These are phyloP conservation scores for Eutrigla gurnardus DNA, from an alignment of 2,797 vertebrate species.

Conservation along the genomic window DNA sequence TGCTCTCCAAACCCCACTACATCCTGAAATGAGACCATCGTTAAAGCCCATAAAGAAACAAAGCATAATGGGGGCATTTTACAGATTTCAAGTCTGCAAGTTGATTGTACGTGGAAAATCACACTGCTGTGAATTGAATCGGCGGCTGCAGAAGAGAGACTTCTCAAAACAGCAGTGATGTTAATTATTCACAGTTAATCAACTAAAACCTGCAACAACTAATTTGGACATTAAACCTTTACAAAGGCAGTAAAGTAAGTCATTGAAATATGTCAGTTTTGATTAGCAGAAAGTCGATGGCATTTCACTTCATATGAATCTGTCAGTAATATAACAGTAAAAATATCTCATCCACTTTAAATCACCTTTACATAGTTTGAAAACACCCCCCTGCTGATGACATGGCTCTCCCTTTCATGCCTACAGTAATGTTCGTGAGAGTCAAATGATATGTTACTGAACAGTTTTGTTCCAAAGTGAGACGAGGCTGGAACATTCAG, in stretches of 20 bases:
- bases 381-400: background rate
- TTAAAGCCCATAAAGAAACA: background rate
- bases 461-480: background rate
- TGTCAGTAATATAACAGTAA: background rate
- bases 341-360: too few species aligned
- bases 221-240: background rate
- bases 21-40: background rate
- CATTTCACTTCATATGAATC: background rate
- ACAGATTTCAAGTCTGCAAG: background rate
- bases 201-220: background rate
- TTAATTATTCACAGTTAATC: background rate
- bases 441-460: slow-evolving; percentile 1
- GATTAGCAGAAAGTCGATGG: background rate
- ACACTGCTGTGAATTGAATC: background rate
- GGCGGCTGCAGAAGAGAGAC: background rate
- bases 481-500: slow-evolving; percentile 16
- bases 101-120: background rate
- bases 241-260: background rate
- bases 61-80: too few species aligned
- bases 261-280: background rate
- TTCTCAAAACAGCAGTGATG: background rate
- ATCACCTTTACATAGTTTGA: background rate
- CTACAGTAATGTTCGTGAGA: background rate
- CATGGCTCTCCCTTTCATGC: background rate
- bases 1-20: slow-evolving; percentile 24